These are phyloP conservation scores for Colaptes auratus DNA, from an alignment of 2,113 vertebrate species.

Conservation along the genomic window DNA sequence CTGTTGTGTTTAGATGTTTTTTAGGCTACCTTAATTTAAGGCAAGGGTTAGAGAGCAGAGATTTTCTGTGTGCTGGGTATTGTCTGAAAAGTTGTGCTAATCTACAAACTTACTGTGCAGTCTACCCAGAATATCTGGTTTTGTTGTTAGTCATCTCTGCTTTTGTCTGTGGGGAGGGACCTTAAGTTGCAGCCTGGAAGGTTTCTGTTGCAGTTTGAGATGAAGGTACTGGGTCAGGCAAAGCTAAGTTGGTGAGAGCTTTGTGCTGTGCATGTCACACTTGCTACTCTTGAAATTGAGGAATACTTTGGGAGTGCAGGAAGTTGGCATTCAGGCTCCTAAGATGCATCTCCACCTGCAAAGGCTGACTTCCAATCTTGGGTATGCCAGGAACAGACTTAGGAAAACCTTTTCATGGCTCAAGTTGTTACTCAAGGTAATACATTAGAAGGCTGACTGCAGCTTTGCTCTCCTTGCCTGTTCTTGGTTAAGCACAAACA, in stretches of 20 bases:
- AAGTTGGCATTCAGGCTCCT: too few relatives aligned
- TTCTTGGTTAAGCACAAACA: too few relatives aligned
- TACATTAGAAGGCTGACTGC: neutral
- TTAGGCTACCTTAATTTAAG: neutral
- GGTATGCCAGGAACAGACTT: neutral
- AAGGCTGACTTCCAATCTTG: too few relatives aligned
- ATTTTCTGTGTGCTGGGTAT: neutral
- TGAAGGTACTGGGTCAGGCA: neutral
- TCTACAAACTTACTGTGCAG: neutral
- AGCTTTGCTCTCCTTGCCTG: too few relatives aligned
- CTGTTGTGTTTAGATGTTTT: neutral
- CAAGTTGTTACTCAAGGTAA: neutral
- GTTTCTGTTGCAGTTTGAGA: neutral
- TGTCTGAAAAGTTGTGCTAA: neutral
- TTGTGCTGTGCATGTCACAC: neutral
- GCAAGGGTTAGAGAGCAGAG: neutral
- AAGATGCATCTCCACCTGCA: too few relatives aligned
- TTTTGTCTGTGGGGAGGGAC: neutral
- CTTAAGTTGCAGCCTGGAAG: neutral
- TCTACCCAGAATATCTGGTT: neutral
- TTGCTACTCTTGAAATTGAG: neutral
- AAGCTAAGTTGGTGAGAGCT: neutral
- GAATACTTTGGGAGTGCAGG: neutral
- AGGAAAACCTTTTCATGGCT: neutral
- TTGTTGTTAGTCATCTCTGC: neutral